Evolutionary conservation across 2,797 vertebrate species (phyloP).

Genomic region (Acanthis flammea): DNA sequence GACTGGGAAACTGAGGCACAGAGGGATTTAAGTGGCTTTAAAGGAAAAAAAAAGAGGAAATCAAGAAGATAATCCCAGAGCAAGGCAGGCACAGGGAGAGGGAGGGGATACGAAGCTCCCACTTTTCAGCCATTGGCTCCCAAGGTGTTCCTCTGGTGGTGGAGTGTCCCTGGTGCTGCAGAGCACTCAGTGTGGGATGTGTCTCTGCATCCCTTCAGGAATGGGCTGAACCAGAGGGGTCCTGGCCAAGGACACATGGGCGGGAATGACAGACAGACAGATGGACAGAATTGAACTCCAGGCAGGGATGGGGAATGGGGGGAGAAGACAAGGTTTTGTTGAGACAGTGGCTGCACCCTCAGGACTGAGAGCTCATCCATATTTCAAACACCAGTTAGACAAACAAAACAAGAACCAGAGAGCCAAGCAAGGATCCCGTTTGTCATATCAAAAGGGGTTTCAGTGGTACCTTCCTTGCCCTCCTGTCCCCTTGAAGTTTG

Average conservation of each 20-base stretch:
- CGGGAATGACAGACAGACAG: background rate
- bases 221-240: background rate
- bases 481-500: slow-evolving; percentile 72
- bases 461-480: slow-evolving; percentile 63
- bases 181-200: accelerated
- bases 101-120: background rate
- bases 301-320: background rate
- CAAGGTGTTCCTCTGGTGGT: accelerated
- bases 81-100: background rate
- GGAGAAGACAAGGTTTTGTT: background rate
- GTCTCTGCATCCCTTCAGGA: background rate
- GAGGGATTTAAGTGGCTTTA: background rate
- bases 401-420: slow-evolving; percentile 76
- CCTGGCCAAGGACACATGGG: background rate
- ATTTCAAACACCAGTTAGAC: slow-evolving; percentile 71
- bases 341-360: slow-evolving; percentile 24
- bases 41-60: background rate
- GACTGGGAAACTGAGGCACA: background rate
- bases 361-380: slow-evolving; percentile 65
- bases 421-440: slow-evolving; percentile 67
- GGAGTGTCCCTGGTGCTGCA: background rate
- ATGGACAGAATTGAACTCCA: background rate
- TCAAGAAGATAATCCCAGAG: background rate
- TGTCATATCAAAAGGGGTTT: slow-evolving; percentile 76
- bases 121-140: background rate